These are phyloP conservation scores for Drymonia ruficornis DNA, from an alignment of 2,888 invertebrate genomes.

Conservation along the genomic window DNA sequence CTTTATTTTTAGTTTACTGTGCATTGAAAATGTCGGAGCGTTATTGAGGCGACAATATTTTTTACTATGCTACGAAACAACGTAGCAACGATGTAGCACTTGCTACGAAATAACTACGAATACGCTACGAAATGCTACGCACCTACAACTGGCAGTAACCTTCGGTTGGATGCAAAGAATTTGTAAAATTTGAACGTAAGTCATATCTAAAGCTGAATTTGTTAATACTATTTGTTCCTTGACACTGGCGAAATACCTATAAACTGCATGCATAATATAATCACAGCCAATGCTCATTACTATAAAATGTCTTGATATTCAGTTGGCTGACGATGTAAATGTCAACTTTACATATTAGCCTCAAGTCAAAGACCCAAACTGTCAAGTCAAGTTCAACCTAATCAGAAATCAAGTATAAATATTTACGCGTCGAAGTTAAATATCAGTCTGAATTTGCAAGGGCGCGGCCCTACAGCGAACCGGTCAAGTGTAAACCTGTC, in stretches of 20 bases:
- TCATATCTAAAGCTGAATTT: no score
- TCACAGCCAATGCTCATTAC: no score
- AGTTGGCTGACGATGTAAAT: not conserved
- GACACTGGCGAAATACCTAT: no score
- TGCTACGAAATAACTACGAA: slow-evolving; percentile 9
- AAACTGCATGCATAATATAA: no score
- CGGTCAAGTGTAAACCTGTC: slow-evolving; percentile 7
- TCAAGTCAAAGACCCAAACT: not conserved
- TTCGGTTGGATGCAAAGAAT: no score
- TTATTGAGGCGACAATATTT: no score
- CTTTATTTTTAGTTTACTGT: no score
- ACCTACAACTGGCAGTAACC: not conserved
- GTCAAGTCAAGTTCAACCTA: not conserved
- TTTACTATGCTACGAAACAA: not conserved
- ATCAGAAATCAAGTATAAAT: slow-evolving; percentile 4
- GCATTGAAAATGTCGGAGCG: no score
- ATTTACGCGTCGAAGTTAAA: slow-evolving; percentile 8
- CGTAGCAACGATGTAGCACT: not conserved
- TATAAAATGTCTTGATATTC: not conserved
- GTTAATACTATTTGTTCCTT: no score
- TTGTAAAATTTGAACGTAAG: no score
- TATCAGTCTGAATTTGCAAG: not conserved
- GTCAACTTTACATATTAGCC: not conserved
- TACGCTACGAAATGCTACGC: not conserved
- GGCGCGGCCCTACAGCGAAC: not conserved